phyloP scores from a whole-genome alignment of 2,797 vertebrate genomes.

The Hafferia zeledoni region DNA sequence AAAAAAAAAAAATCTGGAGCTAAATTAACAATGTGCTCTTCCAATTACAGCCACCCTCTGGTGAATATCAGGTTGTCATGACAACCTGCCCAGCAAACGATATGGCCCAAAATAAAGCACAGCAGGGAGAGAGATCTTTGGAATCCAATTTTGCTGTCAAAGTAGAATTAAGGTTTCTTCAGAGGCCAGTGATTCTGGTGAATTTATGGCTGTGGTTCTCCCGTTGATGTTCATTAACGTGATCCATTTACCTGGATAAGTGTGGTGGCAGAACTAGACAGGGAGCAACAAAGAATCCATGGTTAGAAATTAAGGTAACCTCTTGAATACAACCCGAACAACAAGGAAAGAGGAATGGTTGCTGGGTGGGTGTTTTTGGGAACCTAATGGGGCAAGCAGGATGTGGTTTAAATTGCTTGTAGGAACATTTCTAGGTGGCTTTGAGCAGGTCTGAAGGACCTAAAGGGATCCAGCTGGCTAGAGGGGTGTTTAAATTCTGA shows the following conservation, averaged over 20 bases:
- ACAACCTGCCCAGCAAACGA: slow-evolving; percentile 65
- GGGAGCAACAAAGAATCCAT: neutral
- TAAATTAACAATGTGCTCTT: slow-evolving; percentile 62
- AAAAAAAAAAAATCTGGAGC: neutral
- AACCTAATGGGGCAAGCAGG: neutral
- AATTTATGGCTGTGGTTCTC: neutral
- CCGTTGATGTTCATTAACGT: rapidly evolving
- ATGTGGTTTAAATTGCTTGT: neutral
- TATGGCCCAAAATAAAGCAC: slow-evolving; percentile 54
- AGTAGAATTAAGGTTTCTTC: slow-evolving; percentile 30
- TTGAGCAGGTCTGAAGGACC: neutral
- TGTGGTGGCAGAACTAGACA: neutral
- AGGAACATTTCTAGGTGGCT: neutral
- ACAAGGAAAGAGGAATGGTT: neutral
- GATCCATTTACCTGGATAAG: neutral
- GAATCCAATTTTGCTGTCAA: slow-evolving; percentile 3
- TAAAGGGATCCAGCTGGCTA: neutral
- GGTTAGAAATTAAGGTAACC: neutral
- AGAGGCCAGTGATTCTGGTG: neutral
- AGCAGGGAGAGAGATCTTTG: slow-evolving; percentile 37
- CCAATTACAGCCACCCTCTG: slow-evolving; percentile 56
- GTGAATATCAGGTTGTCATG: slow-evolving; percentile 68
- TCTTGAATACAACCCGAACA: neutral
- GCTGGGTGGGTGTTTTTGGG: neutral
- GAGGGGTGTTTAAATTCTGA: rapidly evolving